These are phyloP conservation scores for Melanotaenia nigrans DNA, from an alignment of 2,797 vertebrate species.

Conservation along the genomic window DNA sequence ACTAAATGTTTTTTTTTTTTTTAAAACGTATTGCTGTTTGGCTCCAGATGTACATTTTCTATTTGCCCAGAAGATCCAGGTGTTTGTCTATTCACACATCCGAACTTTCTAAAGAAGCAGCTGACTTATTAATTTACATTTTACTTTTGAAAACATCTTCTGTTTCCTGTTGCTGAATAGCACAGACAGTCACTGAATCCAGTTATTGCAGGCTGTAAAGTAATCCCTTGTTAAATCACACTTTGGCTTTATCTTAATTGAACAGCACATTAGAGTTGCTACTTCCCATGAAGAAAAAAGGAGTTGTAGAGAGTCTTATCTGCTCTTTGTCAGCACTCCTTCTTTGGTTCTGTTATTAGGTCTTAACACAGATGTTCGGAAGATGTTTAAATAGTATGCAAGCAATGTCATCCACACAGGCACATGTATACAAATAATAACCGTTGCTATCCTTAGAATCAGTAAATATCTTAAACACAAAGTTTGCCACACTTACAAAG, in stretches of 20 bases:
- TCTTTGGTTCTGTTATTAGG: conserved; percentile 2
- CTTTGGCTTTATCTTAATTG: conserved; percentile 8
- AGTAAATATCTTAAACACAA: conserved; percentile 10
- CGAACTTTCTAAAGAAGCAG: background rate
- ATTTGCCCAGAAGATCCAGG: background rate
- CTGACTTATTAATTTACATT: conserved; percentile 1
- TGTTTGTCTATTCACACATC: background rate
- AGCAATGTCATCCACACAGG: background rate
- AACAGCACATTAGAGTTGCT: background rate
- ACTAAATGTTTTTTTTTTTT: background rate
- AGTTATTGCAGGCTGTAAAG: conserved; percentile 17
- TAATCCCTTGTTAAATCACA: conserved; percentile 8
- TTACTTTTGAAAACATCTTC: background rate
- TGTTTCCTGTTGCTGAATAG: background rate
- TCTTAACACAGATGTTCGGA: conserved; percentile 14
- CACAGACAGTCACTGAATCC: conserved; percentile 2
- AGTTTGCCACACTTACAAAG: conserved; percentile 4
- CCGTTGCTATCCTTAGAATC: background rate
- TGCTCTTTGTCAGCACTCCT: conserved; percentile 15
- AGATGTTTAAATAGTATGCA: background rate
- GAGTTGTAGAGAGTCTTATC: conserved; percentile 9
- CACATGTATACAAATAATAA: conserved; percentile 7
- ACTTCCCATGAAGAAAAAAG: conserved; percentile 12
- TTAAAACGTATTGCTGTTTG: background rate
- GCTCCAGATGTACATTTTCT: background rate